Conservation (phyloP, 2,797 vertebrate genomes). For the Darevskia nairensis region DNA sequence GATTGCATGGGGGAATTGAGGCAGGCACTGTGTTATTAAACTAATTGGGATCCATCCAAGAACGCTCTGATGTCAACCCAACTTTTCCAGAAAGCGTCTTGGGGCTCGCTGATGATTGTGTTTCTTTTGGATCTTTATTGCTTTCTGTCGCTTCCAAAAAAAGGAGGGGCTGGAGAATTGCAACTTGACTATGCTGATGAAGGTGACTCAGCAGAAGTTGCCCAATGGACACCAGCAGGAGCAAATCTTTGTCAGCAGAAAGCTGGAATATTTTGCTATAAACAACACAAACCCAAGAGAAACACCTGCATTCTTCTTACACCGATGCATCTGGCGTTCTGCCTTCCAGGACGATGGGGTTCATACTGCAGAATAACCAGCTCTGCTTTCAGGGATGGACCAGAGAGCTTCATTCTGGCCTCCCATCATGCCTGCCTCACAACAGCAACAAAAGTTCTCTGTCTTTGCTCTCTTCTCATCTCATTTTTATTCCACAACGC, state of each 20-base stretch:
- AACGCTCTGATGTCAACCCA: background rate
- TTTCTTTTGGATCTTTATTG: background rate
- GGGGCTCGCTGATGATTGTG: background rate
- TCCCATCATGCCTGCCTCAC: background rate
- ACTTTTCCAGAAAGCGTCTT: background rate
- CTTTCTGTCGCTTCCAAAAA: background rate
- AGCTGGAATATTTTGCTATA: background rate
- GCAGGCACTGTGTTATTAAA: background rate
- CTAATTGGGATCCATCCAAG: background rate
- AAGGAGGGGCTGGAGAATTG: no score
- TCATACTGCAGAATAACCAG: background rate
- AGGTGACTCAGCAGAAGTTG: slow-evolving; percentile 16
- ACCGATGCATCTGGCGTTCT: background rate
- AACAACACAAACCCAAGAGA: background rate
- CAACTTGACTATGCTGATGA: background rate
- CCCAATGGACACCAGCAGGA: background rate
- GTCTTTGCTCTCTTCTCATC: background rate
- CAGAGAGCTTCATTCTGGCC: background rate
- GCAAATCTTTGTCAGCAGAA: background rate
- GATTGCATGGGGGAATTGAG: background rate
- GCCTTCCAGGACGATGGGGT: background rate
- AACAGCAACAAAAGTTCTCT: background rate
- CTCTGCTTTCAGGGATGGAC: background rate
- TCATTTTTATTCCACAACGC: background rate
- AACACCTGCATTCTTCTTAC: background rate